Base-by-base conservation (phyloP, 2,113 vertebrate species). In the Circaetus gallicus region DNA sequence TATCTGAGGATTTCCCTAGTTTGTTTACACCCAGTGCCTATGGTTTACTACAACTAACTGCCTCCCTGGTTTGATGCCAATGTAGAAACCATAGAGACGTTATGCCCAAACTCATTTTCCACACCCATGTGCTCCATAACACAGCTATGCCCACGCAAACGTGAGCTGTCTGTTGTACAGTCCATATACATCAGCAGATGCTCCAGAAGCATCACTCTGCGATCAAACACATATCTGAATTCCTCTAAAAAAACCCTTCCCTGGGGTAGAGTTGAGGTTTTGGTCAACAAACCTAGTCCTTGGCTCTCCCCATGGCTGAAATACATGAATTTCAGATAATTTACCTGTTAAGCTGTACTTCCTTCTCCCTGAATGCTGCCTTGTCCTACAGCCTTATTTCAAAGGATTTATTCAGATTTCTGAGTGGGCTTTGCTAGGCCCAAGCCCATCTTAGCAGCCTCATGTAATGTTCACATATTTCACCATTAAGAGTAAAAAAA, bases 81-180 rank as follows among this genome's bases (percentile, higher is more conserved):
- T 6, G 4, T 1, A 36, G 31, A 50, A 40, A 42, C 11, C 59
- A 13, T 2, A 18, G 25, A 43, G 20, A 32, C 34, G 4, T 19
- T 25, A 20, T 18, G 4, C 3, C 45, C 50, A 66, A 26, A 29
- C 9, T 40, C 3, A 3, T 74, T 49, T 56, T 88, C 58, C 49
- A 53, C 18, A 52, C 38, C 29, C 3, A 0, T 0, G 0, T 82
- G 53, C 17, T 50, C 62, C 19, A 5, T 24, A 9, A 14, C 32
- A 15, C 24, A 70, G 6, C 2, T 4, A 7, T 2, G 11, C 4
- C 20, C 56, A 38, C 8, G 16, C 10, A 31, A 36, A 40, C 0
- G 0, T 10, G 21, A 89, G 32, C 19, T 10, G 6, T 15, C 28
- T 61, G 3, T 25, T 13, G 25, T 7, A 32, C 0, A 3, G 13